Conservation (phyloP, 1,140 invertebrate genomes). For the Drosophila takahashii region DNA sequence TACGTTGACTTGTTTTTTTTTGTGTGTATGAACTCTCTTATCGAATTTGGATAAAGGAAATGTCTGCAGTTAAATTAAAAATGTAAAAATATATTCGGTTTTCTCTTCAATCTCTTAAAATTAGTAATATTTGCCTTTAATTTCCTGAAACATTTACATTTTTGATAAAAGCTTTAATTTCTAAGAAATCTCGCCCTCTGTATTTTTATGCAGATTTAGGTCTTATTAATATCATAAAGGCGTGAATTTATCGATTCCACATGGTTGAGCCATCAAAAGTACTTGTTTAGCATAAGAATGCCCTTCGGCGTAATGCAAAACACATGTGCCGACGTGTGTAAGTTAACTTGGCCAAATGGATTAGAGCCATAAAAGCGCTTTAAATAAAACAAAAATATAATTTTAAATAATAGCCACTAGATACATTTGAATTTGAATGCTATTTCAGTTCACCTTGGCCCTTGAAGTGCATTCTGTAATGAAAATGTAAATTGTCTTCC, state of each 20-base stretch:
- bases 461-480: constrained; percentile 41
- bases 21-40: too few relatives aligned
- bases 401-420: constrained; percentile 1
- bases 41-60: too few relatives aligned
- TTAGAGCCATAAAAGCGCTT: constrained; percentile 1
- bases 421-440: constrained; percentile 31
- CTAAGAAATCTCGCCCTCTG: not conserved
- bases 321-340: constrained; percentile 33
- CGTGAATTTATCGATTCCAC: constrained; percentile 25
- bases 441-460: constrained; percentile 57
- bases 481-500: constrained; percentile 61
- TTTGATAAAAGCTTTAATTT: not conserved
- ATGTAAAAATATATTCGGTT: too few relatives aligned
- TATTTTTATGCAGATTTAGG: not conserved
- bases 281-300: constrained; percentile 25
- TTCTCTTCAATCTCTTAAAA: too few relatives aligned
- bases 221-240: constrained; percentile 14
- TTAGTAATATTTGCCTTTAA: too few relatives aligned
- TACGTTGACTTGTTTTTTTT: too few relatives aligned
- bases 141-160: not conserved
- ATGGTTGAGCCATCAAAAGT: constrained; percentile 36
- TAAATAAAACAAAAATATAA: constrained; percentile 14
- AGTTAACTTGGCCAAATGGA: constrained; percentile 24
- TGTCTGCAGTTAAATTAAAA: too few relatives aligned
- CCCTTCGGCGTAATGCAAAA: constrained; percentile 62